Evolutionary conservation across 1,140 invertebrate species (phyloP), one percentile per base, ranked within the genome.

Genomic region (Pomacea maculata): DNA sequence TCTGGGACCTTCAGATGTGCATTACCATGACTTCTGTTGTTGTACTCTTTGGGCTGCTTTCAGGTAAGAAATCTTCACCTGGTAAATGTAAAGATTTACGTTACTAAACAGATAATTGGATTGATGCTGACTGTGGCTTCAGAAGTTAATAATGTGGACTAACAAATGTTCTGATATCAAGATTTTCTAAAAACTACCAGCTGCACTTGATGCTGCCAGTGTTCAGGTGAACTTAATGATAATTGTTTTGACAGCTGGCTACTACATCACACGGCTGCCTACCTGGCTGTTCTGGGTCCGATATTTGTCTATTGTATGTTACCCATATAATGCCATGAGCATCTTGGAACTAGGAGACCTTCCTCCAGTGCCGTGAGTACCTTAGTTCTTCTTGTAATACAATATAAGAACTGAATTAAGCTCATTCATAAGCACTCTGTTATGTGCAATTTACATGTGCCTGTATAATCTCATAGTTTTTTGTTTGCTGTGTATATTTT

Each of bases 281-380:
- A 90, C 93, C 65, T 95, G 95, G 94, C 88, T 96, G 21, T 93
- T 94, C 80, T 96, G 95, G 95, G 93, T 95, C 86, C 93, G 94
- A 78, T 96, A 96, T 87, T 92, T 94, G 67, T 92, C 92, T 1
- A 89, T 96, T 93, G 94, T 96, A 25, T 95, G 96, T 88, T 96
- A 96, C 90, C 95, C 95, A 68, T 96, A 95, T 89, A 94, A 95
- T 87, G 96, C 96, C 89, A 96, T 96, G 95, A 95, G 96, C 90
- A 95, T 96, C 81, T 92, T 96, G 14, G 95, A 96, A 89, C 96
- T 96, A 87, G 93, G 93, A 78, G 93, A 95, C 87, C 95, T 95
- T 84, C 91, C 93, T 75, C 93, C 93, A 57, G 94, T 96, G 74
- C 89, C 89, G 95, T 96, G 92, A 93, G 93, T 92, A 63, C 75